Percentiles rank a stretch among this genome's conserved stretches.
Evolutionary conservation across 2,888 invertebrate genomes (phyloP).

Genomic region (Rhaphigaster nebulosa): DNA sequence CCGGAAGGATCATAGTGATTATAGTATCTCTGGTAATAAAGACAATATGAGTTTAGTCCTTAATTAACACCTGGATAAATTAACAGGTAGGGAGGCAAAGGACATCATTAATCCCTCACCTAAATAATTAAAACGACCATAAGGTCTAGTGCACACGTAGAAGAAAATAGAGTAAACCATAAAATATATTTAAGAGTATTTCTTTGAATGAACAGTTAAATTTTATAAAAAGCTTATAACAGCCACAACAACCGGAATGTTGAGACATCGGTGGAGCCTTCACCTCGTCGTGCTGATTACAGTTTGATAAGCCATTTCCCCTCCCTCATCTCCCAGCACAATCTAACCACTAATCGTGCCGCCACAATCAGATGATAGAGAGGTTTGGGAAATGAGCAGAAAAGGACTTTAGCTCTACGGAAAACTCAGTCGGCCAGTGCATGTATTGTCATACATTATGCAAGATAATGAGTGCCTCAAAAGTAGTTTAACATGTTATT

Average conservation of each 20-base stretch:
- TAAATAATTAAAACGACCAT: too few relatives aligned
- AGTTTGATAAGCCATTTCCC: conserved; percentile 51
- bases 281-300: neutral
- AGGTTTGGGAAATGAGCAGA: conserved; percentile 52
- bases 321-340: neutral
- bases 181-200: neutral
- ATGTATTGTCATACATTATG: too few relatives aligned
- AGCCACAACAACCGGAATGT: neutral
- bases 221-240: neutral
- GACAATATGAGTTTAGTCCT: too few relatives aligned
- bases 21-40: neutral
- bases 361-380: conserved; percentile 31
- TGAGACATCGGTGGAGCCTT: neutral
- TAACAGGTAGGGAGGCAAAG: neutral
- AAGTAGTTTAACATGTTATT: too few relatives aligned
- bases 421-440: neutral
- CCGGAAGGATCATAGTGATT: neutral
- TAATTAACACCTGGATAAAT: too few relatives aligned
- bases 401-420: neutral
- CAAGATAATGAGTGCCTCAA: too few relatives aligned
- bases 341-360: conserved; percentile 26
- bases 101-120: neutral
- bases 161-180: neutral
- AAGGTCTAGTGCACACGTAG: neutral
- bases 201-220: neutral